phyloP scores from a whole-genome alignment of 2,888 invertebrate species.

The Orthosia incerta region DNA sequence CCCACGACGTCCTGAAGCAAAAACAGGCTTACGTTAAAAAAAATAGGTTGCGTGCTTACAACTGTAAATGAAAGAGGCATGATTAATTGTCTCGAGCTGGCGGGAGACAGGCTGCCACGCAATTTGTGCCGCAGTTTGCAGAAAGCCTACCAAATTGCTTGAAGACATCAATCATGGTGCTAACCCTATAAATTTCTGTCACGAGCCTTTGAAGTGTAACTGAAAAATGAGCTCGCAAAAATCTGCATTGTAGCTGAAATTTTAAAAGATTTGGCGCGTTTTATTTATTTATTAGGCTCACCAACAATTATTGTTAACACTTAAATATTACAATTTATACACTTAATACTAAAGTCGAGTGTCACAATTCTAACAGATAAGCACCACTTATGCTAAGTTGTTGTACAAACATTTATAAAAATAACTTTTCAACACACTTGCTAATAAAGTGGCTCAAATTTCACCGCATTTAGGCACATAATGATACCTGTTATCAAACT shows the following conservation, averaged over 20 bases:
- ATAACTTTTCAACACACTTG: no score
- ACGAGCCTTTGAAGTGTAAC: conserved; percentile 24
- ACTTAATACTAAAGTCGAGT: no score
- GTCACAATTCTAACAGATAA: no score
- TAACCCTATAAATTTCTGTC: conserved; percentile 56
- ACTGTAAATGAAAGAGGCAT: conserved; percentile 43
- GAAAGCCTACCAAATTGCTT: conserved; percentile 65
- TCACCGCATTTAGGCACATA: no score
- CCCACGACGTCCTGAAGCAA: neutral
- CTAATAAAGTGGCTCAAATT: no score
- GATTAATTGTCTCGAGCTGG: conserved; percentile 61
- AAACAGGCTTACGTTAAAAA: conserved; percentile 26
- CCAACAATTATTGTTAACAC: no score
- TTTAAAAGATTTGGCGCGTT: neutral
- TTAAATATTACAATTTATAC: no score
- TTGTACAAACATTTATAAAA: no score
- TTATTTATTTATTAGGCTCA: no score
- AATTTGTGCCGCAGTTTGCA: conserved; percentile 55
- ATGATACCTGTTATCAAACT: no score
- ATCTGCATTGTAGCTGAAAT: neutral
- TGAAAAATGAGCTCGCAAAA: conserved; percentile 4
- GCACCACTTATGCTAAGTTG: no score
- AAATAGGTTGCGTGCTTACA: conserved; percentile 20
- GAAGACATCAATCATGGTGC: conserved; percentile 64
- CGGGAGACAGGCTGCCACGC: conserved; percentile 54